Evolutionary conservation across 2,113 vertebrate species (phyloP), one percentile per base, ranked within the genome.

Genomic region (Spilogale gracilis): DNA sequence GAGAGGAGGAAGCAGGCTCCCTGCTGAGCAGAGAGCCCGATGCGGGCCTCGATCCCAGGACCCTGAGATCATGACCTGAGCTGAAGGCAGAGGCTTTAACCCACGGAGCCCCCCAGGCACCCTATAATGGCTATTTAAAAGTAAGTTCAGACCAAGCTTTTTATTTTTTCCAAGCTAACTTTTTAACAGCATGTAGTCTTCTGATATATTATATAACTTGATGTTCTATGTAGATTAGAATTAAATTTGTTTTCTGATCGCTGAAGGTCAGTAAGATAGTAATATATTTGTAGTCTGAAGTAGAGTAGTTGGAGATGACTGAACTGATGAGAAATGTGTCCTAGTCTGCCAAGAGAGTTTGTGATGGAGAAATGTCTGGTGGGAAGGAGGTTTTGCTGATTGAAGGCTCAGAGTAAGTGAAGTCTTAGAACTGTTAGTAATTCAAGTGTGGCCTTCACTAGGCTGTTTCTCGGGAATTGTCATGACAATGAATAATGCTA

Each of bases 281-380:
- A 10, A 82, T 54, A 3, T 92, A 54, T 54, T 45, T 94, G 18
- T 89, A 89, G 89, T 89, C 87, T 58, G 71, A 74, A 95, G 60
- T 30, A 87, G 97, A 86, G 3, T 63, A n/a, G 38, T 83, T 79
- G 7, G 4, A 23, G 86, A 38, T 89, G 84, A 9, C 10, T 25
- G 45, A 90, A 27, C 50, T 80, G 12, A 17, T 96, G 58, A 98
- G 50, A 95, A 23, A 65, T 81, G 1, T 1, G 79, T 82, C 78
- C 30, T 2, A 20, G 2, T 50, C 0, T 5, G 2, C 60, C 79
- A 11, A 54, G 92, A 97, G 43, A 54, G 2, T 9, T 32, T 91
- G 30, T 84, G 65, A 98, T n/a, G 94, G 63, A 60, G 56, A 98
- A 98, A 96, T 67, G 43, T 8, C 86, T 96, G 80, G 50, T 93